phyloP scores from a whole-genome alignment of 2,888 invertebrate genomes.

The Campoplex nolae region DNA sequence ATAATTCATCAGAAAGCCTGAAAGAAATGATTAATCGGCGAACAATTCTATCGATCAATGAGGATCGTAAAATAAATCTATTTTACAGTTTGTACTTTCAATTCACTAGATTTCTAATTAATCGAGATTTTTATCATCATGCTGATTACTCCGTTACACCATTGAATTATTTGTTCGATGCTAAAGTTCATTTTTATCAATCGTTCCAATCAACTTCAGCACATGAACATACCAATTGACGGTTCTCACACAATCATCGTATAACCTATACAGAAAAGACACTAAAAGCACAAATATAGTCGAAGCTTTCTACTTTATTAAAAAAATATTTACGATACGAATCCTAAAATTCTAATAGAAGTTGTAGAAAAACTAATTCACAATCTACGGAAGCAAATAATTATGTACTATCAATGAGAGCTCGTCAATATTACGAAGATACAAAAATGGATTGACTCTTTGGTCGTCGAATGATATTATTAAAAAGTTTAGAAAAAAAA shows the following conservation, averaged over 20 bases:
- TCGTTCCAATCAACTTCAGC: not conserved
- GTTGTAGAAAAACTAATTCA: conserved; percentile 27
- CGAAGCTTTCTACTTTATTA: conserved; percentile 2
- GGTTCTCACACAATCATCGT: not conserved
- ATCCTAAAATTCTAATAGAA: not conserved
- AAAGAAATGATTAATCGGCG: not conserved
- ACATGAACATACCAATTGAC: not conserved
- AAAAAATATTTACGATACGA: not conserved
- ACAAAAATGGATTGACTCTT: conserved; percentile 6
- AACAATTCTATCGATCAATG: not conserved
- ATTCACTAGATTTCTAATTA: not conserved
- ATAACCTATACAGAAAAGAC: not conserved
- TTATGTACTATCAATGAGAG: not conserved
- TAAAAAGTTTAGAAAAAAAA: not conserved
- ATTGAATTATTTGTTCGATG: not conserved
- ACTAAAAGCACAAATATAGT: conserved; percentile 5
- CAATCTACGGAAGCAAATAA: conserved; percentile 38
- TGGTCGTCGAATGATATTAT: not conserved
- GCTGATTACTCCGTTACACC: not conserved
- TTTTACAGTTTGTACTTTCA: not conserved
- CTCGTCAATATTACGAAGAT: not conserved
- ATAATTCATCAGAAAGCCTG: not conserved
- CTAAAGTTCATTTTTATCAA: not conserved
- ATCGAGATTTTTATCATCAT: not conserved
- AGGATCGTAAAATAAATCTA: not conserved